Percentiles rank a stretch among this genome's conserved stretches.
Conservation (phyloP, 2,888 invertebrate species). For the Tenthredo amoena region DNA sequence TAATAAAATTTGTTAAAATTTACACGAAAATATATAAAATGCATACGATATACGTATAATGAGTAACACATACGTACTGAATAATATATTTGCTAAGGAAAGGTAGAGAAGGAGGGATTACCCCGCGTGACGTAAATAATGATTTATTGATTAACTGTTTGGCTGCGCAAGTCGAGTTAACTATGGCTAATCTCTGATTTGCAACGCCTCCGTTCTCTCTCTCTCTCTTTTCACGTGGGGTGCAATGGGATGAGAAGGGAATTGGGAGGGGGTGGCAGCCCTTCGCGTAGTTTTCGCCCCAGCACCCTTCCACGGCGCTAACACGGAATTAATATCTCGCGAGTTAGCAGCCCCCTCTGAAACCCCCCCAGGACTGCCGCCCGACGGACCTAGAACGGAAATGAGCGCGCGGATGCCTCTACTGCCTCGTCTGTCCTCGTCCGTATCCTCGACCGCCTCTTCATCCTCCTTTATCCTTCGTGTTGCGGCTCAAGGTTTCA, state of each 20-base stretch:
- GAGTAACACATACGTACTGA: neutral
- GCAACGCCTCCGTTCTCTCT: conserved; percentile 71
- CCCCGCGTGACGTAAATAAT: conserved; percentile 73
- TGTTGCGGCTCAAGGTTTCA: conserved; percentile 23
- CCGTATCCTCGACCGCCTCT: conserved; percentile 56
- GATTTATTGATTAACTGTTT: conserved; percentile 78
- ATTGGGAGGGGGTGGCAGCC: conserved; percentile 53
- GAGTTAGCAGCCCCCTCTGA: conserved; percentile 73
- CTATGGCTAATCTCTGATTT: conserved; percentile 78
- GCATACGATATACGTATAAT: neutral
- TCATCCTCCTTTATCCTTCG: conserved; percentile 47
- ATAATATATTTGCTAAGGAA: conserved; percentile 1
- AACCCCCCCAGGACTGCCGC: conserved; percentile 47
- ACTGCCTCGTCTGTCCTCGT: conserved; percentile 60
- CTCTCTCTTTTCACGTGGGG: conserved; percentile 59
- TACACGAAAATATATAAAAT: neutral
- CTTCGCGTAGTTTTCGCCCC: conserved; percentile 72
- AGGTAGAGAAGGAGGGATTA: neutral
- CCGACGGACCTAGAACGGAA: conserved; percentile 72
- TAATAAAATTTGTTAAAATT: neutral
- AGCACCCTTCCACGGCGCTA: conserved; percentile 74
- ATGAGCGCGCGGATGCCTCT: conserved; percentile 78
- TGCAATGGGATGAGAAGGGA: conserved; percentile 26
- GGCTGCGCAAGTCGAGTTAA: conserved; percentile 78
- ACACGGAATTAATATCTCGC: conserved; percentile 79